Base-by-base conservation (phyloP, 2,113 vertebrate genomes). In the Cryptoleucopteryx plumbea region DNA sequence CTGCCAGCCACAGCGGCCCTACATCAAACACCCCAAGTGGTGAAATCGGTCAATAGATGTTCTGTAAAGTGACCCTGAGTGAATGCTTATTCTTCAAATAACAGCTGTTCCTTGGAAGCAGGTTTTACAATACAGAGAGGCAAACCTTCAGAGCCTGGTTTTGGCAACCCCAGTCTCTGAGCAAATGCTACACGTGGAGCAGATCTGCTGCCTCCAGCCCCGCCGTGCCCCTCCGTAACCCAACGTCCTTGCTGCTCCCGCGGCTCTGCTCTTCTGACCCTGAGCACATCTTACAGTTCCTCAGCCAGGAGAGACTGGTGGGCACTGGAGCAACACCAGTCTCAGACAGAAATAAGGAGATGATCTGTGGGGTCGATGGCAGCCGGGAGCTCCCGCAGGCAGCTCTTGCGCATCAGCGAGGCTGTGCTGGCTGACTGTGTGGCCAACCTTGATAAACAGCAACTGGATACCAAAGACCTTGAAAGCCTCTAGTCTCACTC, bases 331-430 rank as follows among this genome's bases (percentile, higher is more conserved):
- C 9, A 75, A 27, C 27, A 53, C 23, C 48, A 29, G 31, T 11
- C 36, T 43, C 40, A 12, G 61, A 22, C 2, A 18, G 42, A 58
- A 74, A 45, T 5, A 16, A 10, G 26, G 16, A 31, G n/a, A 32
- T 0, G 3, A 47, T 36, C 40, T 10, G 4, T 10, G 22, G 17
- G 20, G 50, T 16, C 1, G 0, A 38, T 1, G 25, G 55, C 13
- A 86, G 8, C 9, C 36, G 15, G 16, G 63, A 59, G 68, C 3
- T 43, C n/a, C 52, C 2, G 2, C 23, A 27, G 32, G 63, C 52
- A 62, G 82, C 52, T 86, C 63, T 36, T 36, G 63, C 1, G 0
- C 29, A 14, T 11, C 45, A 34, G 40, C 3, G 1, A 53, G 16
- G 26, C 78, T 26, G 34, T 36, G 79, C 53, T 56, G 53, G 27